A percentile compares a stretch with the other conserved stretches of the same genome.
phyloP scores from a whole-genome alignment of 2,113 vertebrate species.

The Lamprologus lemairii region DNA sequence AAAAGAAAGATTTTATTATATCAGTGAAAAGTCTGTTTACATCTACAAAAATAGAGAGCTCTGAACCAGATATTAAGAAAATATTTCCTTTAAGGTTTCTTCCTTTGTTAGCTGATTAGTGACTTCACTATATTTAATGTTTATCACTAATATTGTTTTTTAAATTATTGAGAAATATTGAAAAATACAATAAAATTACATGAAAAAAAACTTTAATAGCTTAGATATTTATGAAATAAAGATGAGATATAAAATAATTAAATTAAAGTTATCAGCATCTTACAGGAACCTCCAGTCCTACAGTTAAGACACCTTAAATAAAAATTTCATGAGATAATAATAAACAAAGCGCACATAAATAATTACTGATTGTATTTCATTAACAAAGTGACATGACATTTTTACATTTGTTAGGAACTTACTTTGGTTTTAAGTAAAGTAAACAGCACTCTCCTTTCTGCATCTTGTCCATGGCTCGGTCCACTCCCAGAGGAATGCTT shows the following conservation, averaged over 20 bases:
- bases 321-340: neutral
- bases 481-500: conserved; percentile 86
- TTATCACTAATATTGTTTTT: neutral
- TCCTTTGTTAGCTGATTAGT: neutral
- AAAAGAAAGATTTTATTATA: neutral
- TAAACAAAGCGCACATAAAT: neutral
- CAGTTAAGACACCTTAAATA: neutral
- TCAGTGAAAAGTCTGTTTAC: neutral
- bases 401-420: conserved; percentile 28
- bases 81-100: neutral
- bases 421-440: conserved; percentile 84
- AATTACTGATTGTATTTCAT: neutral
- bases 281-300: neutral
- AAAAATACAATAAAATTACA: neutral
- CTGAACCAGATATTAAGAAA: neutral
- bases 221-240: neutral
- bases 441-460: conserved; percentile 89
- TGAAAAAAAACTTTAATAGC: neutral
- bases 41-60: neutral
- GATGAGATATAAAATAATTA: neutral
- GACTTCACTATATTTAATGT: neutral
- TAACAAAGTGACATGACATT: neutral
- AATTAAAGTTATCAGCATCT: neutral
- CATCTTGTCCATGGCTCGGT: conserved; percentile 95
- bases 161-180: neutral